These are phyloP conservation scores for Muntiacus reevesi DNA, from an alignment of 2,113 vertebrate species.

Conservation along the genomic window DNA sequence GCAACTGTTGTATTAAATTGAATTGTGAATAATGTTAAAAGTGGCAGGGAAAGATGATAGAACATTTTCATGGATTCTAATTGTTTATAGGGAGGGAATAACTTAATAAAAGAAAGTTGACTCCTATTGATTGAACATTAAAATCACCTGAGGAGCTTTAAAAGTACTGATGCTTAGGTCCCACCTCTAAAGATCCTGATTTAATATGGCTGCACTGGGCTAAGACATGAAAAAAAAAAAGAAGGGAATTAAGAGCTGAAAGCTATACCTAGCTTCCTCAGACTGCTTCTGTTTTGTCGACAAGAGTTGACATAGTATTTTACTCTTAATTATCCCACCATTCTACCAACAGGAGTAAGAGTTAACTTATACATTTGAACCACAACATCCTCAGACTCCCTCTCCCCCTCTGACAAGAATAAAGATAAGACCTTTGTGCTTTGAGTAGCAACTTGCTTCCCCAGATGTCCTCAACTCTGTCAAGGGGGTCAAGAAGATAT, in stretches of 20 bases:
- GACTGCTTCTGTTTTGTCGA: not conserved
- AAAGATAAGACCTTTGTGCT: not conserved
- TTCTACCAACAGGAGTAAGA: not conserved
- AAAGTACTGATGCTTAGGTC: not conserved
- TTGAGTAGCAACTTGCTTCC: not conserved
- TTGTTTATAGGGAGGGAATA: not conserved
- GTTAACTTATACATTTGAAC: not conserved
- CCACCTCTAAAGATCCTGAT: not conserved
- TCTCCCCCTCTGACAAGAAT: not conserved
- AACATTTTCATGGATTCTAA: not conserved
- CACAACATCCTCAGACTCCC: not conserved
- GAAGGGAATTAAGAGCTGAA: not conserved
- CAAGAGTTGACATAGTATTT: not conserved
- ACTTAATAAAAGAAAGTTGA: not conserved
- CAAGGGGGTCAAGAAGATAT: not conserved
- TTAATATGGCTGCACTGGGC: not conserved
- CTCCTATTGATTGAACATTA: not conserved
- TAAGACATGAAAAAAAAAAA: not conserved
- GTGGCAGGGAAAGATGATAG: not conserved
- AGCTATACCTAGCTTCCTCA: not conserved
- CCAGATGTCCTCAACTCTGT: not conserved
- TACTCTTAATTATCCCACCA: not conserved
- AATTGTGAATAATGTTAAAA: conserved; percentile 18
- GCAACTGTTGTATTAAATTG: not conserved
- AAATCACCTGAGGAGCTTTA: not conserved